These are phyloP conservation scores for Pantherophis guttatus DNA, from an alignment of 2,113 vertebrate genomes.

Conservation along the genomic window DNA sequence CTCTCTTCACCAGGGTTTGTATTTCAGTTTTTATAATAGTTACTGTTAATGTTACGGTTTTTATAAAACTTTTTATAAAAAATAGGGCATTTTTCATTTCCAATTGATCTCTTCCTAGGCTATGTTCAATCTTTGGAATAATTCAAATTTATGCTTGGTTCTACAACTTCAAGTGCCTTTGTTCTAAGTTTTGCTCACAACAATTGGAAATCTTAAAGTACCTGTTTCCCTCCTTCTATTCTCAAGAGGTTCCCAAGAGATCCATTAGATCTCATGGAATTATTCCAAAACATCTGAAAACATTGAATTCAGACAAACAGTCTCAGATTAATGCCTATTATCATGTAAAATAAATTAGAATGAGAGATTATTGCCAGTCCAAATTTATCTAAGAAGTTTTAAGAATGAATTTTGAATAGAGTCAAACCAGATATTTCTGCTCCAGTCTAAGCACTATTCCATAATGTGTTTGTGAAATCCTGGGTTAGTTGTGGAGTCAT, in stretches of 20 bases:
- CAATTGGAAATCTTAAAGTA: background rate
- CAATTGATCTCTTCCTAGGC: background rate
- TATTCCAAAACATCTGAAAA: background rate
- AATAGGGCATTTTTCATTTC: background rate
- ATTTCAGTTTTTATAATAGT: too few relatives aligned
- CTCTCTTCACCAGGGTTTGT: too few relatives aligned
- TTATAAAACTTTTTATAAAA: background rate
- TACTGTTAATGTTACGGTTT: too few relatives aligned
- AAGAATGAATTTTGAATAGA: background rate
- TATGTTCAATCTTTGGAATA: background rate
- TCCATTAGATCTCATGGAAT: background rate
- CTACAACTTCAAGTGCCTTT: background rate
- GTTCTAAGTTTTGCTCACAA: background rate
- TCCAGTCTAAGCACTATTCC: background rate
- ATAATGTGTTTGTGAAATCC: background rate
- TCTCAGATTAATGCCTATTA: background rate
- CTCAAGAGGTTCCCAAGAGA: background rate
- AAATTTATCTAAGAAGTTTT: background rate
- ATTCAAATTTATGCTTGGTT: background rate
- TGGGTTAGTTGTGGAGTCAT: background rate
- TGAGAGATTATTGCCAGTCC: background rate
- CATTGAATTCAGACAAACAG: background rate
- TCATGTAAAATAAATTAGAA: background rate
- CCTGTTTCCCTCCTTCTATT: background rate
- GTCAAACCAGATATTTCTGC: background rate